Percentiles rank a stretch among this genome's conserved stretches.
phyloP scores from a whole-genome alignment of 2,113 vertebrate genomes.

The Solea senegalensis region DNA sequence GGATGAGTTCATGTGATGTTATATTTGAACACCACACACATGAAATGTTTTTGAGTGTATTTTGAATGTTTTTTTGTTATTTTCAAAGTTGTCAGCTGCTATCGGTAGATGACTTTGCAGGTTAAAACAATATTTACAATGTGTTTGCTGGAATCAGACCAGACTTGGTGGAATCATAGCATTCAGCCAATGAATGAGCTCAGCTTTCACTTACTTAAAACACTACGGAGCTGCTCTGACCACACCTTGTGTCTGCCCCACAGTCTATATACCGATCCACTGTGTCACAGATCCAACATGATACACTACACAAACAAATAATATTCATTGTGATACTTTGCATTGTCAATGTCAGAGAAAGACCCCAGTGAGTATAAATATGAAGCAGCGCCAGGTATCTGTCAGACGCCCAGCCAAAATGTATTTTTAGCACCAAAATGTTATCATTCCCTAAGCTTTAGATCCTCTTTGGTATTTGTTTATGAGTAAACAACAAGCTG shows the following conservation, averaged over 20 bases:
- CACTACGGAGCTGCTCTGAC: conserved; percentile 23
- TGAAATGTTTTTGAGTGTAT: no score
- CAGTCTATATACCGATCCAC: neutral
- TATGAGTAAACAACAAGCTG: conserved; percentile 11
- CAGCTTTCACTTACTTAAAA: no score
- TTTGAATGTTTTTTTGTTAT: no score
- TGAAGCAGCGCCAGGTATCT: conserved; percentile 20
- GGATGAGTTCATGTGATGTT: no score
- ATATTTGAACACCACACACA: no score
- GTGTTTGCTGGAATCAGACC: no score
- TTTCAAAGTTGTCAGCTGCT: no score
- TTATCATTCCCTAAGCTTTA: neutral
- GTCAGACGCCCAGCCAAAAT: conserved; percentile 8
- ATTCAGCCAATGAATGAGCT: no score
- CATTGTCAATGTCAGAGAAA: neutral
- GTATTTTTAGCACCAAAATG: conserved; percentile 24
- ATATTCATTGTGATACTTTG: neutral
- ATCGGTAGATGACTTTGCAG: no score
- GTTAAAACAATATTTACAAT: no score
- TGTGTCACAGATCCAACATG: neutral
- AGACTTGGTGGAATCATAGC: no score
- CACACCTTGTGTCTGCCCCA: conserved; percentile 39
- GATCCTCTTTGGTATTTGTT: conserved; percentile 37
- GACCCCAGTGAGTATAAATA: conserved; percentile 5
- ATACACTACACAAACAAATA: neutral